These are phyloP conservation scores for Melanaphis sacchari DNA, from an alignment of 1,140 invertebrate species.

Conservation along the genomic window DNA sequence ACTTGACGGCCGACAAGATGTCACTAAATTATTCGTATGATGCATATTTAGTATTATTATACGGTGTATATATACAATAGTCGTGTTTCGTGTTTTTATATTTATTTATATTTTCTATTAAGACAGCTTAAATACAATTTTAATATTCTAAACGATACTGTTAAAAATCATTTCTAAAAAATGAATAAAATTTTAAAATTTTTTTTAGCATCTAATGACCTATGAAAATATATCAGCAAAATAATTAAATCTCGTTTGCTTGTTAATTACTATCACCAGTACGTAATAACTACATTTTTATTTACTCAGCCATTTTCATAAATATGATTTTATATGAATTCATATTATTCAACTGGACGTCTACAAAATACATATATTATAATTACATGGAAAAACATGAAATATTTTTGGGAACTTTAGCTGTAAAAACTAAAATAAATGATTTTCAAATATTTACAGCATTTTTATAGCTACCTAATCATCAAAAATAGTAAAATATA, in stretches of 20 bases:
- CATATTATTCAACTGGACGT: neutral
- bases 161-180: neutral
- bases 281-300: neutral
- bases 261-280: neutral
- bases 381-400: neutral
- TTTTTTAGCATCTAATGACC: neutral
- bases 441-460: neutral
- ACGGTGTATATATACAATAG: neutral
- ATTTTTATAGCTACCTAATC: neutral
- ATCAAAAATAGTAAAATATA: neutral
- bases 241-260: neutral
- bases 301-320: neutral
- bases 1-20: no score
- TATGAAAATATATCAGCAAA: neutral
- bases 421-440: neutral
- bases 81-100: neutral
- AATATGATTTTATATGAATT: neutral
- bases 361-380: neutral
- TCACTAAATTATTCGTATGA: neutral
- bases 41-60: neutral
- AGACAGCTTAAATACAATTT: neutral
- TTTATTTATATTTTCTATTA: neutral
- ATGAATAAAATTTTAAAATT: neutral
- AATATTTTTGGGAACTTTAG: neutral
- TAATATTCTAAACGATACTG: neutral